Evolutionary conservation across 2,797 vertebrate genomes (phyloP), one percentile per base, ranked within the genome.

Genomic region (Crax fasciolata): DNA sequence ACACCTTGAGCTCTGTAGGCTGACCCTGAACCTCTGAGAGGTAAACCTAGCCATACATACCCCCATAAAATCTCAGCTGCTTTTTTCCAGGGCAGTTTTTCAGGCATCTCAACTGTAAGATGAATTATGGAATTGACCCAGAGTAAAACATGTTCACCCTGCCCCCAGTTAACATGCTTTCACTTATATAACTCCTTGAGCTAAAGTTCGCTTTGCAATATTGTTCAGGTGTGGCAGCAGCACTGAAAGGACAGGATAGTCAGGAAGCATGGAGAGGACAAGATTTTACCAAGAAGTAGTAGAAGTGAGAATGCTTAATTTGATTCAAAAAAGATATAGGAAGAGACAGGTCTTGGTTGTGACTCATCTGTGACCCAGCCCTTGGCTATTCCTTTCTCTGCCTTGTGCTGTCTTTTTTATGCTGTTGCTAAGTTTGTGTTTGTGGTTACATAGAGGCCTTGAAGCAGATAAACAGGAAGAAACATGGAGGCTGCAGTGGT

Each of bases 161-260:
- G 0, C 18, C 38, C 6, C 7, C 49, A 71, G 3, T 12, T 35
- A 14, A 32, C 3, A 13, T 14, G 14, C 59, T 74, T 65, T 83
- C 55, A 71, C 38, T 32, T 39, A 65, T 10, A 12, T 32, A 32
- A 55, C 46, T 92, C 39, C 51, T 66, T 61, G 39, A 59, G 49
- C 21, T 2, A 1, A 68, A 65, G 18, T 75, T 80, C 38, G 21
- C 23, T 84, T 84, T 44, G 28, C 52, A 52, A 1, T 48, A 8
- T 9, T 1, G 0, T 51, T 87, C 0, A 0, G 30, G 11, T 48
- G 41, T 46, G 84, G n/a, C 49, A 58, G 21, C n/a, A 43, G 38
- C 43, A 15, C 4, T 48, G 43, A 43, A 84, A 20, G 23, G 11
- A 38, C 61, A 72, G 9, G 12, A 6, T 49, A 61, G 20, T 35